Evolutionary conservation across 2,797 vertebrate species (phyloP).

Genomic region (Coregonus suidteri): DNA sequence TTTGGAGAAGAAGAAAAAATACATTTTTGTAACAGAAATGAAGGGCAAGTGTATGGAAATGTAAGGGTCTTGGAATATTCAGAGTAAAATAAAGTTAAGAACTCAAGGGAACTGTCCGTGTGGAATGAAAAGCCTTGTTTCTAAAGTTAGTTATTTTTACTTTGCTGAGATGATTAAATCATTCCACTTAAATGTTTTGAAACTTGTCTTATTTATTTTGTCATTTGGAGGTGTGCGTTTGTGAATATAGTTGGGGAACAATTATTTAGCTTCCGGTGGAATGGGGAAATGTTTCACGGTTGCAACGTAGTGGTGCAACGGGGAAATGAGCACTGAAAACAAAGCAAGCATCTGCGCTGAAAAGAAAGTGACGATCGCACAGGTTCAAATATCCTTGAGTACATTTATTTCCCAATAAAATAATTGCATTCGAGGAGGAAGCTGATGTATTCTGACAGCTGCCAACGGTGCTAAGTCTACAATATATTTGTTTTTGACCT

Average conservation of each 20-base stretch:
- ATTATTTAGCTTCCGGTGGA: background rate
- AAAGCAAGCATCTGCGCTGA: constrained; percentile 2
- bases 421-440: constrained; percentile 63
- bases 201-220: background rate
- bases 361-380: background rate
- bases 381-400: background rate
- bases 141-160: constrained; percentile 42
- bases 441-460: constrained; percentile 68
- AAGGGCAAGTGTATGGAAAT: background rate
- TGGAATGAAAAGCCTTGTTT: constrained; percentile 30
- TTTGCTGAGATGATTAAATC: constrained; percentile 63
- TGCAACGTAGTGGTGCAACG: constrained; percentile 52
- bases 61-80: background rate
- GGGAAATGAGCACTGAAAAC: constrained; percentile 58
- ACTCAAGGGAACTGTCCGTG: constrained; percentile 24
- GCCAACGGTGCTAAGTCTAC: constrained; percentile 69
- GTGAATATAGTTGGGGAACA: constrained; percentile 40
- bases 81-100: background rate
- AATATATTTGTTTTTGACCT: no score
- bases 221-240: background rate
- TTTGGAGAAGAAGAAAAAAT: background rate
- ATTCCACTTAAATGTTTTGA: constrained; percentile 33
- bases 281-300: constrained; percentile 47
- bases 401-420: background rate
- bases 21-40: background rate